Evolutionary conservation across 2,113 vertebrate species (phyloP).

Genomic region (Talpa occidentalis): DNA sequence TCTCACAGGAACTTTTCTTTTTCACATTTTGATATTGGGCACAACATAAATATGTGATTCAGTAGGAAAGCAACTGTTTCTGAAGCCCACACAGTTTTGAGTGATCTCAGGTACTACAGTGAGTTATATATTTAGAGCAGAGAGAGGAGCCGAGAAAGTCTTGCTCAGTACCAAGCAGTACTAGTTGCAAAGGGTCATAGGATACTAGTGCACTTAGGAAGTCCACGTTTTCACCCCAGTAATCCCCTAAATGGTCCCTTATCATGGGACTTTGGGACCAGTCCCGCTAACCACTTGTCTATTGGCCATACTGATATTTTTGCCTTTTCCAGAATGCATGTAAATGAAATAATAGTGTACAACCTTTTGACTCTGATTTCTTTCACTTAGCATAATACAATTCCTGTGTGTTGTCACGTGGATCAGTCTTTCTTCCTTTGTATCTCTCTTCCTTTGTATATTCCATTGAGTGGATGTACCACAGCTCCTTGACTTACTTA

Average conservation of each 20-base stretch:
- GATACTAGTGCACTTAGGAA: rapidly evolving
- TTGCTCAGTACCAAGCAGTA: too few relatives aligned
- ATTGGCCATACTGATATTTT: not conserved
- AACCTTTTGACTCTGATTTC: not conserved
- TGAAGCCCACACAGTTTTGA: not conserved
- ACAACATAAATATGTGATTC: conserved; percentile 19
- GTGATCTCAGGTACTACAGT: not conserved
- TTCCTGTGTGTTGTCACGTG: not conserved
- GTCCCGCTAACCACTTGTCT: not conserved
- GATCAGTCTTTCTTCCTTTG: not conserved
- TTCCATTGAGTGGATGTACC: not conserved
- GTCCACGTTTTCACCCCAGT: not conserved
- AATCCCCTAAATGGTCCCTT: not conserved
- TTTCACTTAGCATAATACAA: not conserved
- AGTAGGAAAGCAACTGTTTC: not conserved
- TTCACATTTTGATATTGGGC: conserved; percentile 27
- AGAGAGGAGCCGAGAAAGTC: not conserved
- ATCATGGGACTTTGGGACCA: not conserved
- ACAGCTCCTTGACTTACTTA: not conserved
- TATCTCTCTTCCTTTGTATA: not conserved
- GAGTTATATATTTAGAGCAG: not conserved
- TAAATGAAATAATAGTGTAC: not conserved
- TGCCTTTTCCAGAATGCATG: not conserved
- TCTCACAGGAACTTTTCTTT: conserved; percentile 52
- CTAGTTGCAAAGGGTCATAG: not conserved